Conservation (phyloP, 2,113 vertebrate genomes). For the Bolborhynchus lineola region DNA sequence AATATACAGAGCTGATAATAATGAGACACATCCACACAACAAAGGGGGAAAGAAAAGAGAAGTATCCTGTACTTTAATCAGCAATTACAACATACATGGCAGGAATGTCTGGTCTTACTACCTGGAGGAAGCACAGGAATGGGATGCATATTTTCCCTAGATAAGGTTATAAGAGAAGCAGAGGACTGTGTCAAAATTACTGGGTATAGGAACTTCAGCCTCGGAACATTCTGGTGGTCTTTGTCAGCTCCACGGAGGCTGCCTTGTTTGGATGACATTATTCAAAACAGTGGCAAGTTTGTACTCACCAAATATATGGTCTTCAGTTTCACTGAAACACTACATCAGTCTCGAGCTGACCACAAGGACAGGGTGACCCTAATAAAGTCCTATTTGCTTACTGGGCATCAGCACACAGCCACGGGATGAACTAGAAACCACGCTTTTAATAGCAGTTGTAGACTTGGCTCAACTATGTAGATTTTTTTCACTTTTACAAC, state of each 20-base stretch:
- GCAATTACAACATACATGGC: not conserved
- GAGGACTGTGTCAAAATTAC: not conserved
- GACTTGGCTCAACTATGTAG: not conserved
- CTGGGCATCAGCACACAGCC: not conserved
- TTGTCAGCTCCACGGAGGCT: not conserved
- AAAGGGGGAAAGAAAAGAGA: not conserved
- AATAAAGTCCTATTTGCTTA: not conserved
- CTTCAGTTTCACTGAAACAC: not conserved
- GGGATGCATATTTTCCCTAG: not conserved
- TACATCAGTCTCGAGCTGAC: not conserved
- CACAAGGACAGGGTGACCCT: not conserved
- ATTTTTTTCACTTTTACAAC: not conserved
- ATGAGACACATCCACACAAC: not conserved
- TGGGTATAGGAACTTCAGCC: not conserved
- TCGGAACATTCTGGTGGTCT: not conserved
- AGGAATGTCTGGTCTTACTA: fast-evolving
- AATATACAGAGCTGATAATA: not conserved
- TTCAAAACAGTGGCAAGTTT: not conserved
- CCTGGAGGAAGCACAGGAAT: not conserved
- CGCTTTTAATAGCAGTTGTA: fast-evolving
- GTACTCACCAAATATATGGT: not conserved
- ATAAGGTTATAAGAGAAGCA: not conserved
- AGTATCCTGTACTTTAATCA: not conserved
- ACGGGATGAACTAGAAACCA: not conserved
- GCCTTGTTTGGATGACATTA: not conserved